Evolutionary conservation across 1,140 invertebrate species (phyloP).

Genomic region (Drosophila repletoides): DNA sequence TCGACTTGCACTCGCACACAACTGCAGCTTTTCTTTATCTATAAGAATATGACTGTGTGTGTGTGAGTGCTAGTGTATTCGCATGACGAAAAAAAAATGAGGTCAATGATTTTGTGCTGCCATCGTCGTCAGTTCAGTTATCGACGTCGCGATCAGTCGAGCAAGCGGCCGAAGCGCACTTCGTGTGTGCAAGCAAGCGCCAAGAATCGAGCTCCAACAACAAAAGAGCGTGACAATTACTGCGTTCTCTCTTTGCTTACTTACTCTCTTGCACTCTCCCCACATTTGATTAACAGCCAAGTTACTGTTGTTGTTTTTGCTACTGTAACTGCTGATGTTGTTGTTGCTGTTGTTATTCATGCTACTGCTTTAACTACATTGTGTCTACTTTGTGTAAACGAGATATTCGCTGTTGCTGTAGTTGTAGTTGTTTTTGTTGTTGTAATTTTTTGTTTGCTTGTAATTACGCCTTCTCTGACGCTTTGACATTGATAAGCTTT

Average conservation of each 20-base stretch:
- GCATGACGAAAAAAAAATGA: conserved; percentile 76
- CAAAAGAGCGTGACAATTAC: conserved; percentile 45
- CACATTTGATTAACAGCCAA: conserved; percentile 45
- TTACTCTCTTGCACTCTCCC: conserved; percentile 17
- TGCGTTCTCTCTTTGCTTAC: conserved; percentile 10
- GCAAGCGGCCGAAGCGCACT: conserved; percentile 47
- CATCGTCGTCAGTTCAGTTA: conserved; percentile 69
- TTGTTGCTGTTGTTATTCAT: conserved; percentile 38
- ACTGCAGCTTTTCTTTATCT: conserved; percentile 38
- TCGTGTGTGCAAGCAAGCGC: conserved; percentile 53
- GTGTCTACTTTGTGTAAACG: conserved; percentile 37
- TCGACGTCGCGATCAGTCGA: conserved; percentile 66
- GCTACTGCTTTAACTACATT: conserved; percentile 30
- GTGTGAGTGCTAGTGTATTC: conserved; percentile 36
- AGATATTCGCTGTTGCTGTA: conserved; percentile 15
- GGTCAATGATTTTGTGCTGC: conserved; percentile 77
- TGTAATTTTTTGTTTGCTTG: conserved; percentile 31
- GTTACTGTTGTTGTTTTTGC: not conserved
- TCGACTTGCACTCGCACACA: conserved; percentile 54
- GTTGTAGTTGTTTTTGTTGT: not conserved
- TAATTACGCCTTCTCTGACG: conserved; percentile 42
- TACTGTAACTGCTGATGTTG: not conserved
- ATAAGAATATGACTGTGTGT: conserved; percentile 18
- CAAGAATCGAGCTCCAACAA: conserved; percentile 39
- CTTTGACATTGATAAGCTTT: conserved; percentile 68